Percentiles rank a stretch among this genome's conserved stretches.
Conservation (phyloP, 2,888 invertebrate genomes). For the Lypha dubia region DNA sequence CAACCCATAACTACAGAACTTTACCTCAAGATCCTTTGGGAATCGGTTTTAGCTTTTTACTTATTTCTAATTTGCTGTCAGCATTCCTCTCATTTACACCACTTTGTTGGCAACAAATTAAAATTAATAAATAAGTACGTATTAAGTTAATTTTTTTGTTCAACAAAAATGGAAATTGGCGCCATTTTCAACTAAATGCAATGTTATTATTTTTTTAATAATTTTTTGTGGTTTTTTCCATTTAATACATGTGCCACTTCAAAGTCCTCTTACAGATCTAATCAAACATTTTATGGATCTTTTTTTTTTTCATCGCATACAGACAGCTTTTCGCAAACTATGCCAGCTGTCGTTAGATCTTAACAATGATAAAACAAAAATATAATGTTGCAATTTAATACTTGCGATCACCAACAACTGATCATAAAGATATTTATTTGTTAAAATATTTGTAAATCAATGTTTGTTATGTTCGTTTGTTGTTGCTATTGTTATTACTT, state of each 20-base stretch:
- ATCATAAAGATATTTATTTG: conserved; percentile 40
- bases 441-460: conserved; percentile 54
- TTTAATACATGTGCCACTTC: conserved; percentile 48
- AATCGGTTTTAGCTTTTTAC: no score
- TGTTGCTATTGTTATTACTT: conserved; percentile 4
- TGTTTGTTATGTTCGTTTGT: conserved; percentile 7
- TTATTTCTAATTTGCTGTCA: no score
- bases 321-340: conserved; percentile 22
- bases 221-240: conserved; percentile 45
- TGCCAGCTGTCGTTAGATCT: conserved; percentile 53
- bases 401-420: conserved; percentile 1
- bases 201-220: conserved; percentile 12
- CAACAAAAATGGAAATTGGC: conserved; percentile 41
- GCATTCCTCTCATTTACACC: no score
- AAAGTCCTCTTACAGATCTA: conserved; percentile 48
- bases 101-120: no score
- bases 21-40: no score
- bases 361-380: conserved; percentile 39
- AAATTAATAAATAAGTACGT: no score
- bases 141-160: conserved; percentile 40
- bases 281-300: conserved; percentile 38
- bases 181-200: conserved; percentile 42
- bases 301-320: conserved; percentile 4
- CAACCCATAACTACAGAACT: no score
- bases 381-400: conserved; percentile 50